phyloP scores from a whole-genome alignment of 2,797 vertebrate species.

The Mus spretus region DNA sequence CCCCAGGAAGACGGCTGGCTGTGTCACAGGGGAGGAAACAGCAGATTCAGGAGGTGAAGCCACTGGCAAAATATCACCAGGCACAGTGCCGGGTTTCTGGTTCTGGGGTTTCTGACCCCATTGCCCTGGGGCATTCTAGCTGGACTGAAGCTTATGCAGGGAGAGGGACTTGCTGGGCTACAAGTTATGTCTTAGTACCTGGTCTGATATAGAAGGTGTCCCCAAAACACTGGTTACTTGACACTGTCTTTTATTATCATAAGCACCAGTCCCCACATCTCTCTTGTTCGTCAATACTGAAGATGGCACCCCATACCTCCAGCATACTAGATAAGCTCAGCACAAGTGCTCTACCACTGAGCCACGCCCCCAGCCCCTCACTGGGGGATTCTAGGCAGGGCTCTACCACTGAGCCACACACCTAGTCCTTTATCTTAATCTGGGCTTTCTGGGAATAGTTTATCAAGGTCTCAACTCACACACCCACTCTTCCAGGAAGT shows the following conservation, averaged over 20 bases:
- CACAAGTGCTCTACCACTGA: not conserved
- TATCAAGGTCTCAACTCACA: not conserved
- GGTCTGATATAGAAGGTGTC: not conserved
- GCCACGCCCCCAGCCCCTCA: not conserved
- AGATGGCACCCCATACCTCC: not conserved
- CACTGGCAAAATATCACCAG: slow-evolving; percentile 14
- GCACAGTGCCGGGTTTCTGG: not conserved
- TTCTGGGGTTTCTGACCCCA: not conserved
- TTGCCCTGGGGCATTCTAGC: not conserved
- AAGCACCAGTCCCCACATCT: not conserved
- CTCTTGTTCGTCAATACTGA: not conserved
- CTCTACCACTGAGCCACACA: not conserved
- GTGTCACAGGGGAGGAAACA: slow-evolving; percentile 44
- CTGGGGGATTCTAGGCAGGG: not conserved
- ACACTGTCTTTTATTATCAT: not conserved
- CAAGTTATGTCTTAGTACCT: not conserved
- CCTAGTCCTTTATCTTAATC: not conserved
- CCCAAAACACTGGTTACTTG: not conserved
- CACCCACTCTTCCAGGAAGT: slow-evolving; percentile 8
- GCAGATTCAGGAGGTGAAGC: not conserved
- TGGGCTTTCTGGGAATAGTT: not conserved
- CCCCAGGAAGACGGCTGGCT: slow-evolving; percentile 46
- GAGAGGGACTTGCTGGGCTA: not conserved
- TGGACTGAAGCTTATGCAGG: not conserved
- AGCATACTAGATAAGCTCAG: not conserved